Percentiles rank a stretch among this genome's conserved stretches.
Evolutionary conservation across 2,797 vertebrate species (phyloP).

Genomic region (Salarias fasciatus): DNA sequence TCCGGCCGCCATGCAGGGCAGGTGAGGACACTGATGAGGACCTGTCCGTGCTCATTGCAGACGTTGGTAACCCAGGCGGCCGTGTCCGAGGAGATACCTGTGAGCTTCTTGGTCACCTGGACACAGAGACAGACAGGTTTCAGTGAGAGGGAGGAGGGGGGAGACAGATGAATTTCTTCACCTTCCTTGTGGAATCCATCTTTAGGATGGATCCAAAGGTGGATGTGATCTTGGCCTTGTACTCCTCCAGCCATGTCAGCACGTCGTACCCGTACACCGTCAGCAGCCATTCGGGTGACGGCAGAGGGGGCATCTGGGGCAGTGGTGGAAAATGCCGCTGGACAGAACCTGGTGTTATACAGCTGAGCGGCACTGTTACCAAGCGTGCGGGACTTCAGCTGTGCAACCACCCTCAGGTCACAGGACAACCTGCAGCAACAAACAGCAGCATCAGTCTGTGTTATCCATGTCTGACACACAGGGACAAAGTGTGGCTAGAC

Average conservation of each 20-base stretch:
- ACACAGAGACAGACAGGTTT: too few species aligned
- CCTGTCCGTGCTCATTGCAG: background rate
- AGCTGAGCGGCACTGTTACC: too few species aligned
- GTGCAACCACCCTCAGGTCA: too few species aligned
- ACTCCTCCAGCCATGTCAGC: background rate
- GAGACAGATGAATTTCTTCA: background rate
- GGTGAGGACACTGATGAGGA: background rate
- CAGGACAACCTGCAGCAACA: too few species aligned
- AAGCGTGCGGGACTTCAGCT: too few species aligned
- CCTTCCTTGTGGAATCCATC: background rate
- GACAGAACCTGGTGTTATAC: too few species aligned
- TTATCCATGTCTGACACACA: too few species aligned
- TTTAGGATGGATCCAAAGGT: background rate
- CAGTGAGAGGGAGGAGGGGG: too few species aligned
- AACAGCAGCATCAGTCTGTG: too few species aligned
- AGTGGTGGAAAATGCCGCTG: too few species aligned
- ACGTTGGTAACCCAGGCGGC: background rate
- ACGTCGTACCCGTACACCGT: background rate
- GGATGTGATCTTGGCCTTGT: slow-evolving; percentile 3
- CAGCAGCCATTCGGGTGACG: background rate
- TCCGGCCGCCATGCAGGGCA: background rate
- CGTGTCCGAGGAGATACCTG: background rate
- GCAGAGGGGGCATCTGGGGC: background rate
- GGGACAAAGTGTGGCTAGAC: too few species aligned
- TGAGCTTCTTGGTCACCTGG: background rate